Base-by-base conservation (phyloP, 2,113 vertebrate genomes). In the Phalacrocorax carbo region DNA sequence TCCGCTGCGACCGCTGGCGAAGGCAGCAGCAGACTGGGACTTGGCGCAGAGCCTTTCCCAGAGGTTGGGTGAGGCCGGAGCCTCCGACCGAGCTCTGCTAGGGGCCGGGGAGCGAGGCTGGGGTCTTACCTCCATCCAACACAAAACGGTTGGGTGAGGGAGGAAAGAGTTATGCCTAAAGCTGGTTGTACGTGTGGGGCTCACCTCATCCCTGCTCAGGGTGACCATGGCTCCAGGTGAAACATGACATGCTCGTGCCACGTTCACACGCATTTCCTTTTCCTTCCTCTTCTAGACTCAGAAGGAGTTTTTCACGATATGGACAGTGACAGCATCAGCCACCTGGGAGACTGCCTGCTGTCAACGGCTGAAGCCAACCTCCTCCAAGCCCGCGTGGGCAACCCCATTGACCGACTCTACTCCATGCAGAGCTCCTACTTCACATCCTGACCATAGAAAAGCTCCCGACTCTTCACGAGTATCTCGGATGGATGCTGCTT, bases 371-470 rank as follows among this genome's bases (percentile, higher is more conserved):
- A 99, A 5, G 97, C 97, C 44, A 98, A 97, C 82, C 98, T 98
- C 65, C 96, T 99, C 94, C 93, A 98, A 32, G 98, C 98, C 17
- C 98, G 98, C 16, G 98, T 99, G 97, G 98, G 98, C 96, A 99
- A 99, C 94, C 99, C 99, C 93, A 99, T 99, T 7, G 99, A 99
- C 96, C 98, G 98, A 60, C 99, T 99, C 78, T 99, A 99, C 97
- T 99, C 99, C 95, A 99, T 99, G 99, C 99, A 99, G 97, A 99
- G 98, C 97, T 99, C 99, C 96, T 99, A 99, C 97, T 99, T 99
- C 98, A 99, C 99, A 61, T 99, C 99, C 97, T 99, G 99, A 99
- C 98, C 98, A 4, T 13, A 11, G 93, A 21, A n/a, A 49, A 62
- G 30, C 82, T 54, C 44, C 87, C 42, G 5, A 13, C 65, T 82